Conservation (phyloP, 2,113 vertebrate species). For the Corapipo altera region DNA sequence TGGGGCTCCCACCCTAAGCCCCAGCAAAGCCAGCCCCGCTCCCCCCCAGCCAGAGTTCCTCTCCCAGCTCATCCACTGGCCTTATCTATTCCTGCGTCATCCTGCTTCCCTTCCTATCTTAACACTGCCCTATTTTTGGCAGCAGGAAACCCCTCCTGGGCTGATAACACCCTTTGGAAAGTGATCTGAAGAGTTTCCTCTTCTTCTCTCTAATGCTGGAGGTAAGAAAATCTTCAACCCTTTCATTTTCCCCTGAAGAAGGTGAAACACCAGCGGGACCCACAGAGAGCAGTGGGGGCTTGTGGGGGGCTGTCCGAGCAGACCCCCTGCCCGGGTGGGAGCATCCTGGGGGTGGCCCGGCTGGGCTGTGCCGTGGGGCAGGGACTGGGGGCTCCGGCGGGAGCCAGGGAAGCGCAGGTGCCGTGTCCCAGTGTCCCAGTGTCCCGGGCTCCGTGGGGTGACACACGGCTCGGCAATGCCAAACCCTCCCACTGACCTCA, state of each 20-base stretch:
- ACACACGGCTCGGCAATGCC: conserved; percentile 23
- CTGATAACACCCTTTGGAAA: conserved; percentile 17
- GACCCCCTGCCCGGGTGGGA: neutral
- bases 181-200: neutral
- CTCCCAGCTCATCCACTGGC: rapidly evolving
- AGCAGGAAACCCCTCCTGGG: conserved; percentile 56
- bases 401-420: neutral
- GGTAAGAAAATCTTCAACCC: neutral
- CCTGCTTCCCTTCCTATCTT: neutral
- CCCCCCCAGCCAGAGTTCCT: neutral
- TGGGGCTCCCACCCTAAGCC: rapidly evolving
- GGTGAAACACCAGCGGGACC: neutral
- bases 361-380: neutral
- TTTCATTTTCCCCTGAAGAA: rapidly evolving
- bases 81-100: neutral
- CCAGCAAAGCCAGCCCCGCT: neutral
- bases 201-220: neutral
- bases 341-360: rapidly evolving
- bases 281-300: rapidly evolving
- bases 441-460: neutral
- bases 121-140: neutral
- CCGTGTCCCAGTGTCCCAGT: neutral
- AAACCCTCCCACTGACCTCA: conserved; percentile 45
- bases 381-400: rapidly evolving
- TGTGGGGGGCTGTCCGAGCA: rapidly evolving